Evolutionary conservation across 2,888 invertebrate species (phyloP), one percentile per base, ranked within the genome.

Genomic region (Pyrochroa serraticornis): DNA sequence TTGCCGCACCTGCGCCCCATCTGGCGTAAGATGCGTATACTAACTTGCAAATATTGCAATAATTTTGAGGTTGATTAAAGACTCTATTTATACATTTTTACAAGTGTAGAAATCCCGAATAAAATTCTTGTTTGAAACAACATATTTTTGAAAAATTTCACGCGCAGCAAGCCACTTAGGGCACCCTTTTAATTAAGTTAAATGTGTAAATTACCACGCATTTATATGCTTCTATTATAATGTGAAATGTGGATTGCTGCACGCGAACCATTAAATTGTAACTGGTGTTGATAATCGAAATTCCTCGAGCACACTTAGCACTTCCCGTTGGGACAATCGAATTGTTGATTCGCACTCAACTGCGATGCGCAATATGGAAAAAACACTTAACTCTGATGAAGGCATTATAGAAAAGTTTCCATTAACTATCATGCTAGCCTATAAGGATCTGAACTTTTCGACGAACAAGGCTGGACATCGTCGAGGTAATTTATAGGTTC

Each of bases 401-500:
- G 60, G 54, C 60, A 60, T 59, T 44, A 41, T 41, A 60, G 30
- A 55, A 59, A 30, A 57, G 43, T 49, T 61, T 13, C 32, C 59
- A 57, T 63, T 64, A 64, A 72, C 71, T 76, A 77, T 78, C 78
- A 79, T 75, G 76, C 77, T 68, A 75, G 67, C 66, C 75, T 74
- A 63, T 77, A 76, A 39, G 75, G 74, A 61, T 77, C 75, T 54
- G 73, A 74, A 72, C 75, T 76, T 74, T 79, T 80, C 38, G 81
- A 81, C 58, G 80, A 79, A 70, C 81, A 81, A 36, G 81, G 81
- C 62, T 81, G 81, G 36, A 79, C 79, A 66, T 81, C 81, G 65
- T 80, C 80, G 43, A 80, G 67, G 66, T 77, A 77, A 65, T 74
- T 75, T 33, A 53, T 44, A 32, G 73, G 71, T 59, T 74, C 72